phyloP scores from a whole-genome alignment of 2,888 invertebrate species.

The Trilocha varians region DNA sequence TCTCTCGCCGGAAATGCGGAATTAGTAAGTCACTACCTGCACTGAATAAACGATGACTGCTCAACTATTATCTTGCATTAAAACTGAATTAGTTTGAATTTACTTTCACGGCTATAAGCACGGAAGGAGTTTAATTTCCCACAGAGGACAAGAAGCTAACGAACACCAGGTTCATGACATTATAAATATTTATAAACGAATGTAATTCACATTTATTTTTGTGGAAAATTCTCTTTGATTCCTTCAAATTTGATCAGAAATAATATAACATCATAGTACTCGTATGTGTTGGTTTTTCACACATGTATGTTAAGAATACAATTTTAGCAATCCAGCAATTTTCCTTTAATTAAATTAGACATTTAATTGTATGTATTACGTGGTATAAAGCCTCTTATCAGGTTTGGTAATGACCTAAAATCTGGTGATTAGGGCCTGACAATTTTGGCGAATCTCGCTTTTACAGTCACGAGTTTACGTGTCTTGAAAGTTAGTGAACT shows the following conservation, averaged over 20 bases:
- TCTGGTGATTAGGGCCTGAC: conserved; percentile 38
- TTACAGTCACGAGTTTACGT: conserved; percentile 49
- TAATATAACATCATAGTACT: too few relatives aligned
- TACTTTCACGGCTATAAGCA: too few relatives aligned
- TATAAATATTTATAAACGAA: too few relatives aligned
- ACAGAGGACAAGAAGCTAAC: too few relatives aligned
- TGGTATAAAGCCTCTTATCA: neutral
- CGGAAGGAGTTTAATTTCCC: too few relatives aligned
- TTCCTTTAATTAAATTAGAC: neutral
- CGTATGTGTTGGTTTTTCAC: too few relatives aligned
- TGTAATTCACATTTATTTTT: too few relatives aligned
- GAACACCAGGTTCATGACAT: too few relatives aligned
- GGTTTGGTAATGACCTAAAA: conserved; percentile 28
- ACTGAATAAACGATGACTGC: conserved; percentile 9
- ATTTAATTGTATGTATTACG: neutral
- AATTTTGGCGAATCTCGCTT: conserved; percentile 29
- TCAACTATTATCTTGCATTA: neutral
- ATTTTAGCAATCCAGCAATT: too few relatives aligned
- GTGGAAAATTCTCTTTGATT: too few relatives aligned
- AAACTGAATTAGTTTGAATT: neutral
- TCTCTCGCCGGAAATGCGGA: conserved; percentile 30
- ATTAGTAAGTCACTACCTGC: conserved; percentile 16
- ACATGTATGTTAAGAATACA: too few relatives aligned
- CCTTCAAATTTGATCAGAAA: too few relatives aligned
- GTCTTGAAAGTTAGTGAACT: conserved; percentile 31